Conservation (phyloP, 2,113 vertebrate species). For the Dolichallabes microphthalmus region DNA sequence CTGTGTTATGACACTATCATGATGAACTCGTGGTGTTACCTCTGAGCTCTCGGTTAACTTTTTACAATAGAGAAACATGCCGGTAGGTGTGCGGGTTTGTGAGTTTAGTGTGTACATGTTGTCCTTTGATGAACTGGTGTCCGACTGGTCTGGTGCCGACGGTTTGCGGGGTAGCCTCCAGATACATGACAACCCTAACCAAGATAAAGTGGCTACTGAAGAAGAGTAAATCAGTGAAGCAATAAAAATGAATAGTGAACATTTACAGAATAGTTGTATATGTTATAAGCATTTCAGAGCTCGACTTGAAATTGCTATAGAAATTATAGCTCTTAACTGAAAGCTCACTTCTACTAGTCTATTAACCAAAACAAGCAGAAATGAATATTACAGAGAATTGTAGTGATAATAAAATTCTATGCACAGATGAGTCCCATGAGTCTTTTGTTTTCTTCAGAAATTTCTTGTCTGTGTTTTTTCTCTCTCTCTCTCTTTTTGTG, state of each 20-base stretch:
- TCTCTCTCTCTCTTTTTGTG: slow-evolving; percentile 57
- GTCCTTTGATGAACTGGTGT: background rate
- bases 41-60: background rate
- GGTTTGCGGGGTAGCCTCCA: too few species aligned
- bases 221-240: background rate
- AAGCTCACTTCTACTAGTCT: background rate
- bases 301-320: background rate
- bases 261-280: background rate
- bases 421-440: background rate
- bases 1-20: background rate
- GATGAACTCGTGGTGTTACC: too few species aligned
- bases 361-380: background rate
- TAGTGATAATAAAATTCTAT: background rate
- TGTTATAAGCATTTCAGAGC: background rate
- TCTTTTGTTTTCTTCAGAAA: background rate
- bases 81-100: background rate
- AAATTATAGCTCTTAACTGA: background rate
- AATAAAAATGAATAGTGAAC: background rate
- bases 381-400: background rate
- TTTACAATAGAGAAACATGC: background rate
- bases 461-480: background rate
- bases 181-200: background rate
- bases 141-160: background rate
- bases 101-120: background rate
- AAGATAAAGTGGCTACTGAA: background rate